Base-by-base conservation (phyloP, 2,113 vertebrate genomes). In the Sylvietta virens region DNA sequence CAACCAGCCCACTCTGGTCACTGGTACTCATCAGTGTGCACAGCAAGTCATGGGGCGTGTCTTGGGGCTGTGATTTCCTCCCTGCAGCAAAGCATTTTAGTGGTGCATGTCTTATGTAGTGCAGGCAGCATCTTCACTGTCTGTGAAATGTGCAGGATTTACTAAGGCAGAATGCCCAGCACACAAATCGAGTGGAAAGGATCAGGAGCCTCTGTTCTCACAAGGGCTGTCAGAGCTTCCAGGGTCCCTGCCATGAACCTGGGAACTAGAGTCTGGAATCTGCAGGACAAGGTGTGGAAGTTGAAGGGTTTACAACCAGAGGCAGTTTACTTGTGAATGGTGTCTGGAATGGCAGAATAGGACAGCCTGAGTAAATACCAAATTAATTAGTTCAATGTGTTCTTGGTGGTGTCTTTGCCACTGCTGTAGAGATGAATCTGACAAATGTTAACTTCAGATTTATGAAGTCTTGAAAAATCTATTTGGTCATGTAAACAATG, bases 41-140 rank as follows among this genome's bases (percentile, higher is more conserved):
- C 37, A 61, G 4, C 5, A 67, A 61, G n/a, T 26, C 45, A 5
- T 9, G 18, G 9, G 9, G 8, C 51, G 4, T 7, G 6, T 45
- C 44, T 76, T 33, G 60, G 35, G 17, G 54, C 31, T 53, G 1
- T 40, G n/a, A 28, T 66, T 79, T 86, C 62, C 47, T 58, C n/a
- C 62, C 39, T 60, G 33, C 39, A 92, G 62, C 57, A 54, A 37
- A 64, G 60, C 28, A 15, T 62, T 83, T 86, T 5, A 5, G 20
- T n/a, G 64, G 11, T 28, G 10, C 15, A 0, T 27, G 13, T 16
- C 37, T 40, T 28, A 13, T 0, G 3, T 7, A n/a, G 33, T 10
- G 11, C 28, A 27, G 7, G 13, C 31, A 57, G 39, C 42, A 19
- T 19, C 33, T 7, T 47, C 13, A 24, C 3, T 26, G 24, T 31